A percentile compares a stretch with the other conserved stretches of the same genome.
Evolutionary conservation across 2,797 vertebrate genomes (phyloP).

Genomic region (Enteromius trimaculatus): DNA sequence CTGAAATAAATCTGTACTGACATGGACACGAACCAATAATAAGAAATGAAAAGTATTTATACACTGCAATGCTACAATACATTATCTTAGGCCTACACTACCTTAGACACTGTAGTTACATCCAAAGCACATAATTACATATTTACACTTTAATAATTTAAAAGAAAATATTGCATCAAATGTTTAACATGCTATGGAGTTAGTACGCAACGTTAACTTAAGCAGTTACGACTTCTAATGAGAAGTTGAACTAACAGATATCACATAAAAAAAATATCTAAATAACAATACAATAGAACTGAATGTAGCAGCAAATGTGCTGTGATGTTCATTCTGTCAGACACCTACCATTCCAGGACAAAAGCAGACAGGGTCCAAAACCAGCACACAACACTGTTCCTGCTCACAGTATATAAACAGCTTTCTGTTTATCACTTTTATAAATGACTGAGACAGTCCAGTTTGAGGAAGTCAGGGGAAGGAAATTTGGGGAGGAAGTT

Average conservation of each 20-base stretch:
- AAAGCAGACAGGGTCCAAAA: neutral
- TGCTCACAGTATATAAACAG: neutral
- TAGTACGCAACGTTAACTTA: neutral
- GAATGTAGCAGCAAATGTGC: neutral
- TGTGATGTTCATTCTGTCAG: neutral
- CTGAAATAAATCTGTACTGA: neutral
- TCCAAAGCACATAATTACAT: neutral
- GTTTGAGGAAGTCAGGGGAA: conserved; percentile 43
- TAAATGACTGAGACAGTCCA: conserved; percentile 10
- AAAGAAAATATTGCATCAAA: neutral
- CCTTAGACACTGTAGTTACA: neutral
- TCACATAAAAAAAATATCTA: neutral
- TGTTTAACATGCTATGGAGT: neutral
- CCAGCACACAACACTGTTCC: neutral
- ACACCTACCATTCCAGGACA: conserved; percentile 25
- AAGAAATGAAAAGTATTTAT: neutral
- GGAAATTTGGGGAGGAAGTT: conserved; percentile 27
- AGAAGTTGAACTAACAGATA: neutral
- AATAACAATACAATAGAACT: neutral
- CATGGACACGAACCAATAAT: neutral
- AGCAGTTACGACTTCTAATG: neutral
- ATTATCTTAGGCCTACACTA: neutral
- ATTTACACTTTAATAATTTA: neutral
- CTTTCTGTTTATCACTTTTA: neutral
- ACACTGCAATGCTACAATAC: neutral